These are phyloP conservation scores for Aldabrachelys gigantea DNA, from an alignment of 2,113 vertebrate genomes.

Conservation along the genomic window DNA sequence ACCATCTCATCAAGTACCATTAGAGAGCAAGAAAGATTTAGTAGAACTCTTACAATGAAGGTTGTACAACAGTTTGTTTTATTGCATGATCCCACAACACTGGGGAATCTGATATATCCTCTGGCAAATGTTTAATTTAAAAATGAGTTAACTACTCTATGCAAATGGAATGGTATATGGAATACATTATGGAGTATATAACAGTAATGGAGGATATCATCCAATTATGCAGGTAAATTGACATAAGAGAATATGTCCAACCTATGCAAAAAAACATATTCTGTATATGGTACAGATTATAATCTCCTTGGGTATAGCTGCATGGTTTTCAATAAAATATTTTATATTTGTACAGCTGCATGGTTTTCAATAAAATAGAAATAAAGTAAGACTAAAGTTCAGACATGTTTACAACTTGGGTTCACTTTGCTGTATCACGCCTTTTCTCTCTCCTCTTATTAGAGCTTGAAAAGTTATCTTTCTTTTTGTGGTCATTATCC, in stretches of 20 bases:
- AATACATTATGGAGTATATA: neutral
- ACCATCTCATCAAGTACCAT: neutral
- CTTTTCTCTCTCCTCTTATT: neutral
- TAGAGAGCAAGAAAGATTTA: neutral
- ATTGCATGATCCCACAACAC: neutral
- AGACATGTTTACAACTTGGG: neutral
- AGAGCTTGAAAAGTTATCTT: neutral
- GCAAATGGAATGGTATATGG: neutral
- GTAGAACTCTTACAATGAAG: accelerated
- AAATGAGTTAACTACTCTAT: neutral
- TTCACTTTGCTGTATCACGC: neutral
- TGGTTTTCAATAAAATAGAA: neutral
- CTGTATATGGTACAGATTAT: neutral
- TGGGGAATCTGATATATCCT: neutral
- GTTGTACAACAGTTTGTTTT: neutral
- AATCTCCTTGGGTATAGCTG: neutral
- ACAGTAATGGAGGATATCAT: neutral
- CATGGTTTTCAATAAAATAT: neutral
- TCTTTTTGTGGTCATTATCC: neutral
- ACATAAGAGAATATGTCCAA: neutral
- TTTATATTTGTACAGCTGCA: neutral
- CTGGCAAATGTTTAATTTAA: neutral
- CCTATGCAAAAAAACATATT: neutral
- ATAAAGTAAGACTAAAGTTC: accelerated
- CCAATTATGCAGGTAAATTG: neutral